phyloP scores from a whole-genome alignment of 2,888 invertebrate genomes.

The Orchestes rusci region DNA sequence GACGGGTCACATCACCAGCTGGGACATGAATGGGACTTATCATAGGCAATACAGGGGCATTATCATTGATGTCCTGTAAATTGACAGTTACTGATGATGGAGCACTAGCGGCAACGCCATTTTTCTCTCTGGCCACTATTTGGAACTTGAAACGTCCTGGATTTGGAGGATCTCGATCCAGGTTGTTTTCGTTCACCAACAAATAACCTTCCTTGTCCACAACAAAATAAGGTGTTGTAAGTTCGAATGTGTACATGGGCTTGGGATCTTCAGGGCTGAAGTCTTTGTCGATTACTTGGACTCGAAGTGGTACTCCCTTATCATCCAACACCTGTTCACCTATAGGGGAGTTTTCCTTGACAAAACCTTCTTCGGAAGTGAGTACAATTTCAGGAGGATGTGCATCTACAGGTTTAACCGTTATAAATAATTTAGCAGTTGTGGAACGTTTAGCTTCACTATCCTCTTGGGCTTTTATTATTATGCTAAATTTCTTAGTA shows the following conservation, averaged over 20 bases:
- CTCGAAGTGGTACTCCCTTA: constrained; percentile 58
- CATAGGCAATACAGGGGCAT: constrained; percentile 73
- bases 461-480: constrained; percentile 80
- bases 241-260: constrained; percentile 72
- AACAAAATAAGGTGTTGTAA: constrained; percentile 77
- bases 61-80: constrained; percentile 78
- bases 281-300: constrained; percentile 78
- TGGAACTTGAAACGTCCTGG: constrained; percentile 80
- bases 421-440: constrained; percentile 73
- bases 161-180: constrained; percentile 83
- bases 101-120: constrained; percentile 71
- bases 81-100: constrained; percentile 72
- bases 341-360: constrained; percentile 77
- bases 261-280: constrained; percentile 72
- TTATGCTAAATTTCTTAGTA: constrained; percentile 69
- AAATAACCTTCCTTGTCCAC: constrained; percentile 67
- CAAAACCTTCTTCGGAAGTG: constrained; percentile 65
- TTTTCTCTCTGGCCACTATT: constrained; percentile 77
- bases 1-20: constrained; percentile 38
- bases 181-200: constrained; percentile 72
- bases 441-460: constrained; percentile 73
- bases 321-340: constrained; percentile 73
- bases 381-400: constrained; percentile 74
- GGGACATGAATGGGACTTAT: constrained; percentile 75
- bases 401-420: constrained; percentile 79